phyloP scores from a whole-genome alignment of 2,797 vertebrate genomes.

The Corythornis leucogaster region DNA sequence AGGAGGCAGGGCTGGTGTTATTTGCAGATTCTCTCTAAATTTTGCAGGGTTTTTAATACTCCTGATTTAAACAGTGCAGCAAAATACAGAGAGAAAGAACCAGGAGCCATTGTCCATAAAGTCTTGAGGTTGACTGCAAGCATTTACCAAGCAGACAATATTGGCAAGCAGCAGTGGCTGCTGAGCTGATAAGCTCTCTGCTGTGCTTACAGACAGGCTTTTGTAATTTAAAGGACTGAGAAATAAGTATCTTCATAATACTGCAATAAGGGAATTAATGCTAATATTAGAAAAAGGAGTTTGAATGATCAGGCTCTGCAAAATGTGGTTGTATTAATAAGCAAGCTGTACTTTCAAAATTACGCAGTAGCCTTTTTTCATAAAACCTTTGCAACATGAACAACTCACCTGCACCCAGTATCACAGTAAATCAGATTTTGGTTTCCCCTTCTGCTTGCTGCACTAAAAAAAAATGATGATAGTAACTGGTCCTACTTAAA shows the following conservation, averaged over 20 bases:
- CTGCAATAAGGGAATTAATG: background rate
- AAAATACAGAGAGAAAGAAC: background rate
- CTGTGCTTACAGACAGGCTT: background rate
- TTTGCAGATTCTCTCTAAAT: background rate
- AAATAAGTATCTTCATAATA: slow-evolving; percentile 17
- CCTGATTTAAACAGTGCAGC: background rate
- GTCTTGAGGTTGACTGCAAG: background rate
- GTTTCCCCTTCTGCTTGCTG: background rate
- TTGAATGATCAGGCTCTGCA: background rate
- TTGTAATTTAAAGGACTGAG: background rate
- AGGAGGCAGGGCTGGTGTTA: background rate
- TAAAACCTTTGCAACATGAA: background rate
- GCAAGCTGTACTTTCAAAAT: background rate
- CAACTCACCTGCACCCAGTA: background rate
- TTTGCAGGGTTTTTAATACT: background rate
- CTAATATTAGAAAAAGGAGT: background rate
- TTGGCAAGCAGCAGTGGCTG: background rate
- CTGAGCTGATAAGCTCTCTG: background rate
- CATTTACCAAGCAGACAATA: background rate
- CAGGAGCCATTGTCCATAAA: fast-evolving
- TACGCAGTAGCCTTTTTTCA: background rate
- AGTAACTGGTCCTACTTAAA: background rate
- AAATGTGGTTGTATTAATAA: background rate
- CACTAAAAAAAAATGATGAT: background rate
- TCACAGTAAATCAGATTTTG: background rate